Conservation (phyloP, 2,888 invertebrate genomes). For the Acanthosepion lycidas region DNA sequence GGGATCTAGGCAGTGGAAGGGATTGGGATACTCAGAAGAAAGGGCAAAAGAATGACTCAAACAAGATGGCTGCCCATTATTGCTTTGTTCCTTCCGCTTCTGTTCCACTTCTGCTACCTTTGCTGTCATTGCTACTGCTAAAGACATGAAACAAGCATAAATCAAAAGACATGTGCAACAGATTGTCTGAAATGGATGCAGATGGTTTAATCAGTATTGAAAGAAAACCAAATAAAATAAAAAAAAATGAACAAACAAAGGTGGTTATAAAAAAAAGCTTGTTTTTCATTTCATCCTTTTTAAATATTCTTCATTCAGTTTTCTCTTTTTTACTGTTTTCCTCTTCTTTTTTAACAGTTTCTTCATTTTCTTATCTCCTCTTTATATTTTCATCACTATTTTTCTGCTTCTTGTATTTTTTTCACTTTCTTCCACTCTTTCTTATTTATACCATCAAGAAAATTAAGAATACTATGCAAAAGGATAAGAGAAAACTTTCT, state of each 20-base stretch:
- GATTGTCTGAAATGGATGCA: background rate
- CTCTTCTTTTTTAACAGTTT: background rate
- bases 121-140: background rate
- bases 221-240: background rate
- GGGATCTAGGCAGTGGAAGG: background rate
- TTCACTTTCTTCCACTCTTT: background rate
- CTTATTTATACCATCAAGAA: background rate
- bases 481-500: background rate
- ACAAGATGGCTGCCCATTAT: constrained; percentile 8
- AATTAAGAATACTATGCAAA: background rate
- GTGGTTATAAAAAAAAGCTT: background rate
- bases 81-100: background rate
- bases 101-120: background rate
- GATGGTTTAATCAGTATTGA: background rate
- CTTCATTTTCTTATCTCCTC: background rate
- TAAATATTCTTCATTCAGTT: background rate
- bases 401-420: background rate
- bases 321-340: background rate
- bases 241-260: background rate
- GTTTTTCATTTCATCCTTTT: background rate
- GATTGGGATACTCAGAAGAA: background rate
- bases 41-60: background rate
- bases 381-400: background rate
- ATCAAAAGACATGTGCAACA: constrained; percentile 33
- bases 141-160: constrained; percentile 33